phyloP scores from a whole-genome alignment of 2,888 invertebrate genomes.

The Urechis unicinctus region DNA sequence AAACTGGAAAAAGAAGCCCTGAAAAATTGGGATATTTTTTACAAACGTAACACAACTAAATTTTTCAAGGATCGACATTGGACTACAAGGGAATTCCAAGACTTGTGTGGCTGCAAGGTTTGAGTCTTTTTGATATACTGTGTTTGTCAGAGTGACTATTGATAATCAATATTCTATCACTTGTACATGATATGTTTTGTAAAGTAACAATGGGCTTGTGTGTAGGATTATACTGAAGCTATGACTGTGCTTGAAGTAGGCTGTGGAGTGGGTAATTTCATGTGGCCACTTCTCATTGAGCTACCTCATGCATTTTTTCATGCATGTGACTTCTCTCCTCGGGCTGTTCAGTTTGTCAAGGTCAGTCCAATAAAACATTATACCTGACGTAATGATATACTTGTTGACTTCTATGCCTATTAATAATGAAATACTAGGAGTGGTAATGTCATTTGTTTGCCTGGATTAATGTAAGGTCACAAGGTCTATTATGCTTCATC shows the following conservation, averaged over 20 bases:
- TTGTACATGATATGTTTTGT: no score
- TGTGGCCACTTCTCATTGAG: constrained; percentile 83
- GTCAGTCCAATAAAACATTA: constrained; percentile 23
- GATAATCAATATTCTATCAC: no score
- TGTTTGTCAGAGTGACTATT: no score
- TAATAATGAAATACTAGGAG: no score
- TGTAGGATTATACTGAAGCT: no score
- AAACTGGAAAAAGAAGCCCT: constrained; percentile 76
- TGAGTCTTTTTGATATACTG: no score
- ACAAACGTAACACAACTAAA: constrained; percentile 84
- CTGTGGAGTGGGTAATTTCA: constrained; percentile 94
- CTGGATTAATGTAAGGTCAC: no score
- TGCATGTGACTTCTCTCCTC: constrained; percentile 85
- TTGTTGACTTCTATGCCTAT: no score
- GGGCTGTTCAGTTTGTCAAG: constrained; percentile 81
- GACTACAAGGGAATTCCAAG: constrained; percentile 90
- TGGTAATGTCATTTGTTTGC: no score
- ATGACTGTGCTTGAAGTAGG: constrained; percentile 71
- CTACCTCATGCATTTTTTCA: constrained; percentile 67
- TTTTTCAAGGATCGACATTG: constrained; percentile 95
- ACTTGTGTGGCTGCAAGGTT: constrained; percentile 57
- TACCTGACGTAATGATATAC: no score
- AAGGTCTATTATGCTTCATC: no score
- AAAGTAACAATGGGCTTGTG: no score
- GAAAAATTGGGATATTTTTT: constrained; percentile 93